A percentile compares a stretch with the other conserved stretches of the same genome.
These are phyloP conservation scores for Bucorvus abyssinicus DNA, from an alignment of 2,797 vertebrate genomes.

Conservation along the genomic window DNA sequence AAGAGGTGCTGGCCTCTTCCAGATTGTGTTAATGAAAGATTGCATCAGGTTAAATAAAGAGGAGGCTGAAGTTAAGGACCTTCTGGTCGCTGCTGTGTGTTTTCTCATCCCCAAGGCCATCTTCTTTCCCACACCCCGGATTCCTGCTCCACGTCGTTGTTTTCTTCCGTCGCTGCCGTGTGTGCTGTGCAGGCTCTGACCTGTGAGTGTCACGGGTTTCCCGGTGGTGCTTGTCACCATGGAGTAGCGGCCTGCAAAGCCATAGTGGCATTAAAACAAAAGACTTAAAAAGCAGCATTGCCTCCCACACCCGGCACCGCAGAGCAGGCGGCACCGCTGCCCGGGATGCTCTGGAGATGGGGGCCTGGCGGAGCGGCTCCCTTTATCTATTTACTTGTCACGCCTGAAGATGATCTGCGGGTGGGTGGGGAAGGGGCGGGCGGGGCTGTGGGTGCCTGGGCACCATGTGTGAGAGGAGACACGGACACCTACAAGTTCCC, in stretches of 20 bases:
- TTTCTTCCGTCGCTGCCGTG: background rate
- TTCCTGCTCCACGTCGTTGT: background rate
- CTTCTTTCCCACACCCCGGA: background rate
- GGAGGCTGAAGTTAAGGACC: background rate
- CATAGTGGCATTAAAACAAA: background rate
- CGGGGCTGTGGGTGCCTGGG: background rate
- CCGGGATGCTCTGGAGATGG: rapidly evolving
- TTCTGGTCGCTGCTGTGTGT: background rate
- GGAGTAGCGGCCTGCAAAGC: background rate
- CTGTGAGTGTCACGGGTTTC: background rate
- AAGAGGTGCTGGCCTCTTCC: background rate
- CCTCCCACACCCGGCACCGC: too few species aligned
- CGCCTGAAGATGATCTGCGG: background rate
- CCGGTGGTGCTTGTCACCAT: slow-evolving; percentile 12
- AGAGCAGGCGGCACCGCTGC: background rate
- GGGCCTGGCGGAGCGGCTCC: background rate
- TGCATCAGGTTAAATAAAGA: background rate
- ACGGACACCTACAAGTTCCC: rapidly evolving
- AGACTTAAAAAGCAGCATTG: background rate
- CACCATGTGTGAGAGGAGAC: rapidly evolving
- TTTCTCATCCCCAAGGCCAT: slow-evolving; percentile 32
- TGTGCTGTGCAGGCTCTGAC: background rate
- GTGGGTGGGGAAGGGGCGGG: background rate
- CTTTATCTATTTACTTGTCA: rapidly evolving
- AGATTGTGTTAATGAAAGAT: background rate